Base-by-base conservation (phyloP, 1,140 invertebrate genomes). In the Procambarus virginalis region DNA sequence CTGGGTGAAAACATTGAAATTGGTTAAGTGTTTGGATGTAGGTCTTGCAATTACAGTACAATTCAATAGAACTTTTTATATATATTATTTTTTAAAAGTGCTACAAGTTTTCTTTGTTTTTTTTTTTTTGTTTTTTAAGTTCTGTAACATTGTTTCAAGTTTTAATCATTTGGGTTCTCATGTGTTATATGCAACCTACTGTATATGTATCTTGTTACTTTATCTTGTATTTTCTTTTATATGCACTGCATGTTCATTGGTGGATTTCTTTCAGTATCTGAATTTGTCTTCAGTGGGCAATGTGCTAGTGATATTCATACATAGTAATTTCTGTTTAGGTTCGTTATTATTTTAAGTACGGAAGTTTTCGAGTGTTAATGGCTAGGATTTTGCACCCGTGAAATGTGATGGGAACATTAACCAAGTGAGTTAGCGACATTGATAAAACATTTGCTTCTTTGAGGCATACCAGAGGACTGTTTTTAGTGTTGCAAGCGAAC, bases 201-300 rank as follows among this genome's bases (percentile, higher is more conserved):
- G 49, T 49, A 77, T 49, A 45, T 77, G 14, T 78, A 55, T 78
- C 49, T 51, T 12, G 4, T 78, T 14, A 49, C 34, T 64, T 64
- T 45, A 77, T 77, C 75, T 14, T 78, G 12, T 2, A 14, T 49
- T 55, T 49, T 49, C 20, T 55, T 78, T 55, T 78, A 8, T 48
- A 20, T 48, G 46, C 49, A 78, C 14, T 78, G 76, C 76, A 55
- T 78, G 76, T 78, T 78, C 12, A 48, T 78, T 49, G 46, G 46
- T 48, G 49, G 46, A 48, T 49, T 14, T 48, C 49, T 55, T 17
- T 78, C 49, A 78, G 10, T 78, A 73, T 73, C 22, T 73, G 20
- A 9, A 73, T 22, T 64, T 34, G 68, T 73, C 20, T 34, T 73
- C 68, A 73, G 22, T 73, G 68, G 68, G 68, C 22, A 64, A 17